These are phyloP conservation scores for Phalanger gymnotis DNA, from an alignment of 2,797 vertebrate species.

Conservation along the genomic window DNA sequence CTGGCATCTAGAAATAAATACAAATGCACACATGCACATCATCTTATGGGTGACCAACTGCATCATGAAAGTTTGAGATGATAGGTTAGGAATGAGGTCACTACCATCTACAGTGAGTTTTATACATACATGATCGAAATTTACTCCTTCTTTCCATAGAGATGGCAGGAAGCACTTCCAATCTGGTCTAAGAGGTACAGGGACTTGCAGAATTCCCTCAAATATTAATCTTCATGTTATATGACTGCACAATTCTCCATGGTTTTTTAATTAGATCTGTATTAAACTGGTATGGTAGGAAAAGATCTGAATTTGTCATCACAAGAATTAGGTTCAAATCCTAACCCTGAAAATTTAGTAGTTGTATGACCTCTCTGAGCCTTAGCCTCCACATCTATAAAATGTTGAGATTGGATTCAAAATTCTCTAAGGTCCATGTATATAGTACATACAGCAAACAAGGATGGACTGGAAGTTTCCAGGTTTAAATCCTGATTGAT, in stretches of 20 bases:
- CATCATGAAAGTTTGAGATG: neutral
- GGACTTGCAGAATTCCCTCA: neutral
- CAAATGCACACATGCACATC: slow-evolving; percentile 13
- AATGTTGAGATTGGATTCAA: neutral
- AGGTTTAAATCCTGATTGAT: neutral
- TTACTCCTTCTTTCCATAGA: neutral
- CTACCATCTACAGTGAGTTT: slow-evolving; percentile 4
- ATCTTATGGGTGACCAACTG: neutral
- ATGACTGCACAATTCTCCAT: neutral
- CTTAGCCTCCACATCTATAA: neutral
- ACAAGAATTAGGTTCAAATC: neutral
- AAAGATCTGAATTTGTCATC: neutral
- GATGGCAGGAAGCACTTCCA: neutral
- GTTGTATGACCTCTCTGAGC: neutral
- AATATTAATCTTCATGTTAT: neutral
- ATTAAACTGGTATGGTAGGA: neutral
- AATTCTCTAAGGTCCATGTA: neutral
- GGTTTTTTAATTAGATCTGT: neutral
- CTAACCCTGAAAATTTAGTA: neutral
- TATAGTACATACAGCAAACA: neutral
- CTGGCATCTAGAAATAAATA: slow-evolving; percentile 60
- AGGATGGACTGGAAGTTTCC: neutral
- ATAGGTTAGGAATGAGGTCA: neutral
- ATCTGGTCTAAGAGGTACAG: neutral
- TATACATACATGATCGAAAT: neutral